These are phyloP conservation scores for Corapipo altera DNA, from an alignment of 2,113 vertebrate genomes.

Conservation along the genomic window DNA sequence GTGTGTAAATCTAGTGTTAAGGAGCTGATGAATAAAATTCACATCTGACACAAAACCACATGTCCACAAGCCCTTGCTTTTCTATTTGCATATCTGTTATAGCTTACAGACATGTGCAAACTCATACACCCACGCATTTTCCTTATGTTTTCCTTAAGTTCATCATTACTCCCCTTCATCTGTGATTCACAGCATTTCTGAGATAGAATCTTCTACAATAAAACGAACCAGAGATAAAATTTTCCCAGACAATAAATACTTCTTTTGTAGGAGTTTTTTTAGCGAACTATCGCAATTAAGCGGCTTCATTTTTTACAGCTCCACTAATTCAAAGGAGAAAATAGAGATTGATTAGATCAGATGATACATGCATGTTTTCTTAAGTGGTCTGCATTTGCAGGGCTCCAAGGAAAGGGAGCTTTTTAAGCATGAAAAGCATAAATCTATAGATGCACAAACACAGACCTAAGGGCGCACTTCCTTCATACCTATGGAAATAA, in stretches of 20 bases:
- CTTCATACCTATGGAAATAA: not conserved
- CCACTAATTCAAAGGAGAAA: not conserved
- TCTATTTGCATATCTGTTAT: conserved; percentile 58
- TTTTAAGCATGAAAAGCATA: not conserved
- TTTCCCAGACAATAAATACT: conserved; percentile 35
- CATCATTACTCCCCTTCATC: conserved; percentile 52
- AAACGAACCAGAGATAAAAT: conserved; percentile 3
- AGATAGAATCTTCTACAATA: conserved; percentile 63
- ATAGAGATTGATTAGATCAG: not conserved
- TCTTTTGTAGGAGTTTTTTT: conserved; percentile 3
- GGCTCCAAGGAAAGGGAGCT: not conserved
- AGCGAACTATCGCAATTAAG: not conserved
- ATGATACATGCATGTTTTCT: not conserved
- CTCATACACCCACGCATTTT: conserved; percentile 44
- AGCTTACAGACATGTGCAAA: conserved; percentile 60
- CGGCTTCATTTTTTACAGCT: not conserved
- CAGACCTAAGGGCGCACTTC: not conserved
- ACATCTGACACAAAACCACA: conserved; percentile 42
- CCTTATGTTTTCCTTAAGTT: conserved; percentile 53
- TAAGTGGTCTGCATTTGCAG: not conserved
- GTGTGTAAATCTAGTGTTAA: conserved; percentile 34
- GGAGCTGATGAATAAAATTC: conserved; percentile 46
- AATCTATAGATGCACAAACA: not conserved
- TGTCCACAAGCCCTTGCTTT: conserved; percentile 52
- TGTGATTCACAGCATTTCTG: conserved; percentile 44